These are phyloP conservation scores for Xylota segnis DNA, from an alignment of 2,888 invertebrate species.

Conservation along the genomic window DNA sequence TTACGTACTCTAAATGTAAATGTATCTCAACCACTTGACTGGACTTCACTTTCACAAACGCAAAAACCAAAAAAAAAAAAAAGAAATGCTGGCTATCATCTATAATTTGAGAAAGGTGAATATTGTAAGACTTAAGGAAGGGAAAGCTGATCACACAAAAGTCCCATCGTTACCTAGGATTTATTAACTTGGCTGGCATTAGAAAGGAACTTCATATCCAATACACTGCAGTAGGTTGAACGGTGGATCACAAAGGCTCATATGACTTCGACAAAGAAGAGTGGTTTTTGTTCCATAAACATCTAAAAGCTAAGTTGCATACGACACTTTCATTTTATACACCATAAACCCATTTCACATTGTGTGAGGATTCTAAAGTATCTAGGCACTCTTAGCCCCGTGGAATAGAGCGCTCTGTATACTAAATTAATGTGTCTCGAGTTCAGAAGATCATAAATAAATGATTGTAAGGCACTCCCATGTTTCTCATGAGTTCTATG, in stretches of 20 bases:
- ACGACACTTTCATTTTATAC: too few species aligned
- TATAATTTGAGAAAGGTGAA: conserved; percentile 2
- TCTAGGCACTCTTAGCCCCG: neutral
- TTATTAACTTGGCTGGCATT: neutral
- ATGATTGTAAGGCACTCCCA: neutral
- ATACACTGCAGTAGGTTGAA: neutral
- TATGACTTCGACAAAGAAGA: too few species aligned
- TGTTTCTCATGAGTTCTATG: neutral
- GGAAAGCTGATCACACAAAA: neutral
- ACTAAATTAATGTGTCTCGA: neutral
- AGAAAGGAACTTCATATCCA: neutral
- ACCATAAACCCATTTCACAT: too few species aligned
- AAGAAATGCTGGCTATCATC: neutral
- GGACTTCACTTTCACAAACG: conserved; percentile 7
- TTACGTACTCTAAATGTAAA: neutral
- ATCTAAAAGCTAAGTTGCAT: too few species aligned
- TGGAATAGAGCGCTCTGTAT: neutral
- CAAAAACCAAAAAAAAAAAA: too few species aligned
- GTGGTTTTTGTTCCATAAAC: too few species aligned
- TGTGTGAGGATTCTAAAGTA: too few species aligned
- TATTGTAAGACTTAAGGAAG: neutral
- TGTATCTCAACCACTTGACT: neutral
- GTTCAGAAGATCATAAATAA: neutral
- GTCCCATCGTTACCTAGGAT: neutral
- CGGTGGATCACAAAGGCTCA: too few species aligned